Evolutionary conservation across 1,140 invertebrate genomes (phyloP).

Genomic region (Polyergus mexicanus): DNA sequence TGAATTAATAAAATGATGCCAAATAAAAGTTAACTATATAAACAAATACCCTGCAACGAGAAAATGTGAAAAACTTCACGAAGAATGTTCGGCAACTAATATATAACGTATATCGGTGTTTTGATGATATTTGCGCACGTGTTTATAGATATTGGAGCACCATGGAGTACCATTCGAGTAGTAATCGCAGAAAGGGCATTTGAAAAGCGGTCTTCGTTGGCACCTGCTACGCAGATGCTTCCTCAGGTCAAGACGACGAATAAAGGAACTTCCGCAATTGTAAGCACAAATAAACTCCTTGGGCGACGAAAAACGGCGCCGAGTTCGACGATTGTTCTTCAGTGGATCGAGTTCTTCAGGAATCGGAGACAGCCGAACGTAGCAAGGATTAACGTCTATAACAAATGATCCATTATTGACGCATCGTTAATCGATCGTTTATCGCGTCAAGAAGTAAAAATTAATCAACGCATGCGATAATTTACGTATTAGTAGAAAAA

Average conservation of each 20-base stretch:
- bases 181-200: conserved; percentile 83
- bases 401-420: background rate
- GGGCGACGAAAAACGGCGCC: background rate
- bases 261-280: conserved; percentile 69
- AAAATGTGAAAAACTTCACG: too few relatives aligned
- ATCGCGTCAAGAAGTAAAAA: too few relatives aligned
- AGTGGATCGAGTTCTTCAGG: background rate
- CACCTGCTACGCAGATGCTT: conserved; percentile 85
- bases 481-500: too few relatives aligned
- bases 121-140: conserved; percentile 68
- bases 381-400: background rate
- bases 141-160: conserved; percentile 71
- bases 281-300: conserved; percentile 66
- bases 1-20: too few relatives aligned
- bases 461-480: too few relatives aligned
- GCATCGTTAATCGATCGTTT: too few relatives aligned
- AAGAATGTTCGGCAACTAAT: too few relatives aligned
- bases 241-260: conserved; percentile 74
- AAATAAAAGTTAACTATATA: too few relatives aligned
- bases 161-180: conserved; percentile 56
- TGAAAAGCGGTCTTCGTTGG: conserved; percentile 82
- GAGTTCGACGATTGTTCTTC: background rate
- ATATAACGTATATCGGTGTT: too few relatives aligned
- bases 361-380: background rate
- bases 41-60: too few relatives aligned